phyloP scores from a whole-genome alignment of 2,797 vertebrate genomes.

The Danionella dracula region DNA sequence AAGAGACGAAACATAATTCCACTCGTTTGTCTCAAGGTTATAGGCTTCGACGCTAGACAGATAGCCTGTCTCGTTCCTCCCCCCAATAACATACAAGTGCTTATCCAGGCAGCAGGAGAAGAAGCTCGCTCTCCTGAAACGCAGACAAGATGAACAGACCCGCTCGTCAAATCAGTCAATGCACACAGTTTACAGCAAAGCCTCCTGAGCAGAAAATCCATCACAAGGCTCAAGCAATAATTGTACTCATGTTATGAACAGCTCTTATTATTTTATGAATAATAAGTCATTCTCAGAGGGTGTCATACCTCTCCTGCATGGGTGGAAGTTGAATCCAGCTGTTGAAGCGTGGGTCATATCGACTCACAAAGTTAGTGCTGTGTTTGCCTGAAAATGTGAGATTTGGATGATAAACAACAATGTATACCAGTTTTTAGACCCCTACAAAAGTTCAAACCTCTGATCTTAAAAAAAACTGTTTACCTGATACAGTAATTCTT shows the following conservation, averaged over 20 bases:
- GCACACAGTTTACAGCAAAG: slow-evolving; percentile 20
- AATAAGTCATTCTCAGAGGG: slow-evolving; percentile 11
- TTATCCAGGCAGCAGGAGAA: slow-evolving; percentile 96
- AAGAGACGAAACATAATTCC: slow-evolving; percentile 93
- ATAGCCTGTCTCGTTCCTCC: slow-evolving; percentile 94
- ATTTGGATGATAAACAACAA: not conserved
- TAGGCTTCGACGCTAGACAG: slow-evolving; percentile 97
- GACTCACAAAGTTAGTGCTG: slow-evolving; percentile 98
- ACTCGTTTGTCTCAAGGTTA: slow-evolving; percentile 96
- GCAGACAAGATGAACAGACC: slow-evolving; percentile 18
- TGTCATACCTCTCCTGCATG: slow-evolving; percentile 95
- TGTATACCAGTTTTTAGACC: too few relatives aligned
- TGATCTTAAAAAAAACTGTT: too few relatives aligned
- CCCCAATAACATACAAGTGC: slow-evolving; percentile 94
- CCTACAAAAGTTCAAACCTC: too few relatives aligned
- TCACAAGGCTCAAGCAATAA: slow-evolving; percentile 29
- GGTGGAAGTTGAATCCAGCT: slow-evolving; percentile 98
- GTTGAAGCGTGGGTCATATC: slow-evolving; percentile 98
- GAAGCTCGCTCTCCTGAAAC: slow-evolving; percentile 95
- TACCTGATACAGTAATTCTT: too few relatives aligned
- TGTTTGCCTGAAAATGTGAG: slow-evolving; percentile 81
- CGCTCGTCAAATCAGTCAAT: slow-evolving; percentile 10
- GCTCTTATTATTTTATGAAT: slow-evolving; percentile 30
- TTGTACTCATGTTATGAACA: slow-evolving; percentile 26
- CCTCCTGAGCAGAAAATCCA: slow-evolving; percentile 16